These are phyloP conservation scores for Hipparchia sbordonii DNA, from an alignment of 2,888 invertebrate genomes.

Conservation along the genomic window DNA sequence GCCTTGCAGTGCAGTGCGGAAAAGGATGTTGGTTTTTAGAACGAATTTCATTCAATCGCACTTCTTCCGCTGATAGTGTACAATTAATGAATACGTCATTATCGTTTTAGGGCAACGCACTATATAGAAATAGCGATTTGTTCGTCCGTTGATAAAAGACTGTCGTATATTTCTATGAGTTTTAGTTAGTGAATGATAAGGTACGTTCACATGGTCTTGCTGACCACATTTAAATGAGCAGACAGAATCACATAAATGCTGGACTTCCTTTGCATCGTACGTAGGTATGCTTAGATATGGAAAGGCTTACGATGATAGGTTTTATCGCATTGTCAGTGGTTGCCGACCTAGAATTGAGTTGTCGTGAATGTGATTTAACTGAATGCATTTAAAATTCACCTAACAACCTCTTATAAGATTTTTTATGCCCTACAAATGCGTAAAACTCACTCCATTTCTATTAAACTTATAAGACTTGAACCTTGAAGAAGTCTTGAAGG, in stretches of 20 bases:
- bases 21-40: conserved; percentile 39
- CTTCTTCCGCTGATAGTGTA: conserved; percentile 53
- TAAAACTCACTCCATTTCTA: no score
- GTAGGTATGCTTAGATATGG: neutral
- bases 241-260: neutral
- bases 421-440: no score
- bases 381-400: neutral
- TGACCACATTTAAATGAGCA: neutral
- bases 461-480: neutral
- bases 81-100: conserved; percentile 43
- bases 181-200: neutral
- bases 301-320: neutral
- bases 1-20: conserved; percentile 33
- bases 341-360: conserved; percentile 20
- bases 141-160: conserved; percentile 47
- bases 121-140: conserved; percentile 46
- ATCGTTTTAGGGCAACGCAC: conserved; percentile 68
- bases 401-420: no score
- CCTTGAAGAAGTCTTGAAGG: conserved; percentile 3
- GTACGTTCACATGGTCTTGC: neutral
- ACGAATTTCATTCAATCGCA: conserved; percentile 47
- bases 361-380: neutral
- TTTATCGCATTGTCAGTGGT: conserved; percentile 10
- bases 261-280: neutral
- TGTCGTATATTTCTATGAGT: neutral